Percentiles rank a stretch among this genome's conserved stretches.
phyloP scores from a whole-genome alignment of 2,797 vertebrate species.

The Rhinoraja longicauda region DNA sequence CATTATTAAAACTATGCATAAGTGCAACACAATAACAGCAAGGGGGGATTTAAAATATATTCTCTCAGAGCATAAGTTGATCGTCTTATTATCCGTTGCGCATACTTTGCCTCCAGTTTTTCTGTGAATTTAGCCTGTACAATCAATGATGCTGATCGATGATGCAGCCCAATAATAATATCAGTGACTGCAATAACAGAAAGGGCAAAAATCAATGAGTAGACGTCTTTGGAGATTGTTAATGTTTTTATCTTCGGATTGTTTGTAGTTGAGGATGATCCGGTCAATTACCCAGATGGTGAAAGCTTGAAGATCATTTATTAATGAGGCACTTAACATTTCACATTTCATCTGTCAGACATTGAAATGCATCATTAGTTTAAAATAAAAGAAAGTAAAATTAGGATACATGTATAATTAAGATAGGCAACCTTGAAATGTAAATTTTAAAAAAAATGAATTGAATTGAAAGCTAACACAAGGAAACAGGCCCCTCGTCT shows the following conservation, averaged over 20 bases:
- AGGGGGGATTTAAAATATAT: not conserved
- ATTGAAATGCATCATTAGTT: constrained; percentile 5
- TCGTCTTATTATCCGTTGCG: constrained; percentile 39
- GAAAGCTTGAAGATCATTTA: constrained; percentile 29
- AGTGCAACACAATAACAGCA: not conserved
- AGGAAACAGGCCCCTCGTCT: too few species aligned
- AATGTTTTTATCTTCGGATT: constrained; percentile 42
- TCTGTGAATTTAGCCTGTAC: constrained; percentile 48
- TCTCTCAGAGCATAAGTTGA: not conserved
- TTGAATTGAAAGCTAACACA: too few species aligned
- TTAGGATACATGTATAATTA: constrained; percentile 16
- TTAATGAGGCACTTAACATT: not conserved
- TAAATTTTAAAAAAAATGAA: not conserved
- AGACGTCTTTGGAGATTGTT: constrained; percentile 39
- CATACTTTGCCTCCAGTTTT: constrained; percentile 44
- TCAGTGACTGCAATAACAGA: constrained; percentile 45
- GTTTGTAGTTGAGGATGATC: constrained; percentile 1
- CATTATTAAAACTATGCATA: not conserved
- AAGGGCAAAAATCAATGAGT: constrained; percentile 44
- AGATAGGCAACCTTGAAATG: not conserved
- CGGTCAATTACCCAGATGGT: not conserved
- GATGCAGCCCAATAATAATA: constrained; percentile 42
- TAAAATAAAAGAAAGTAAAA: not conserved
- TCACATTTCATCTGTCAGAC: not conserved
- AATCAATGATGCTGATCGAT: constrained; percentile 48